Conservation (phyloP, 2,797 vertebrate genomes). For the Siniperca scherzeri region DNA sequence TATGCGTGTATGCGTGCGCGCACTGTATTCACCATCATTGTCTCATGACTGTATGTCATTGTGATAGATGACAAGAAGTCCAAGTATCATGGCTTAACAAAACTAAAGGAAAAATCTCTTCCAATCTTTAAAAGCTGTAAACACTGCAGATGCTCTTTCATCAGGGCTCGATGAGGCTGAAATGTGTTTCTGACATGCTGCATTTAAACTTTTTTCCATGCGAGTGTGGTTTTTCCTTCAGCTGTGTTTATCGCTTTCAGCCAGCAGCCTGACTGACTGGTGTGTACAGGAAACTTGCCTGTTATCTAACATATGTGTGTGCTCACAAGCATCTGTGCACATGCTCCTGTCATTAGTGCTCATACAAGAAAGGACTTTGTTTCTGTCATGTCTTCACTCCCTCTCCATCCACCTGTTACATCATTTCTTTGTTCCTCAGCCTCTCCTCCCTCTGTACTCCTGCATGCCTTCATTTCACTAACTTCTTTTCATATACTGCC, state of each 20-base stretch:
- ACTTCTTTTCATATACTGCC: not conserved
- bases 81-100: not conserved
- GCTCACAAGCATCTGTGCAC: not conserved
- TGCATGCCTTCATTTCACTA: slow-evolving; percentile 1
- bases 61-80: not conserved
- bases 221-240: not conserved
- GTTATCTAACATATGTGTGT: not conserved
- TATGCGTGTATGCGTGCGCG: not conserved
- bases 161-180: not conserved
- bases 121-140: not conserved
- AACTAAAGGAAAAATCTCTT: not conserved
- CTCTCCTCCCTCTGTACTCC: not conserved
- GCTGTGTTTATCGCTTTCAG: not conserved
- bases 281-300: not conserved
- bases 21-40: not conserved
- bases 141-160: not conserved
- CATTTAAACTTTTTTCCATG: not conserved
- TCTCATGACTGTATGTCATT: not conserved
- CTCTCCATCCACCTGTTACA: slow-evolving; percentile 17
- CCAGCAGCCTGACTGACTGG: not conserved
- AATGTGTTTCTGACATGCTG: not conserved
- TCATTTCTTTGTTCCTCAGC: slow-evolving; percentile 20
- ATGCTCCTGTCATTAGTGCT: not conserved
- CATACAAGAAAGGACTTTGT: not conserved
- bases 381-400: slow-evolving; percentile 8